Evolutionary conservation across 2,797 vertebrate genomes (phyloP).

Genomic region (Trichosurus vulpecula): DNA sequence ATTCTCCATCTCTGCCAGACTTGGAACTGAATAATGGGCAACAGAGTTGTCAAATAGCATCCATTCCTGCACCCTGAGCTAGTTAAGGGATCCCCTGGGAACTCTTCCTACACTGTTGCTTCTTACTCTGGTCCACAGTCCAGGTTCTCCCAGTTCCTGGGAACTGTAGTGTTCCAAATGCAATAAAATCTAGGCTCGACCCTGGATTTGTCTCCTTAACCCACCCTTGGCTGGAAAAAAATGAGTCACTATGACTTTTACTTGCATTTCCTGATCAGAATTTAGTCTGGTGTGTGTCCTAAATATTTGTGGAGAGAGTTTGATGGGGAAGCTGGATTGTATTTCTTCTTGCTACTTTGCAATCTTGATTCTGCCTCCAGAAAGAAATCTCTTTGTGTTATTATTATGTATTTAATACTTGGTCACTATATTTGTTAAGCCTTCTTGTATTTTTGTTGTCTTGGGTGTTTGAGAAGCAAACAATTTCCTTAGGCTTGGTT

Average conservation of each 20-base stretch:
- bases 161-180: background rate
- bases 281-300: background rate
- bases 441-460: background rate
- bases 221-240: background rate
- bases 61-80: too few species aligned
- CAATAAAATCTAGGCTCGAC: background rate
- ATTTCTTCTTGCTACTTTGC: background rate
- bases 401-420: background rate
- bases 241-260: background rate
- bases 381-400: background rate
- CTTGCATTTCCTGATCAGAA: background rate
- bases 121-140: too few species aligned
- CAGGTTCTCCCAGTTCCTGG: background rate
- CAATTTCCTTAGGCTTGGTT: background rate
- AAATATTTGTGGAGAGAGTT: background rate
- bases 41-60: too few species aligned
- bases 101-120: too few species aligned
- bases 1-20: too few species aligned
- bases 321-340: background rate
- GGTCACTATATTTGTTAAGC: background rate
- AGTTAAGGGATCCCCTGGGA: too few species aligned
- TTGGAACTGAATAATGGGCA: too few species aligned
- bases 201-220: background rate
- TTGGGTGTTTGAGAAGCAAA: background rate
- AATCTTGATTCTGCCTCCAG: background rate